phyloP scores from a whole-genome alignment of 2,797 vertebrate genomes.

The Bovichtus variegatus region DNA sequence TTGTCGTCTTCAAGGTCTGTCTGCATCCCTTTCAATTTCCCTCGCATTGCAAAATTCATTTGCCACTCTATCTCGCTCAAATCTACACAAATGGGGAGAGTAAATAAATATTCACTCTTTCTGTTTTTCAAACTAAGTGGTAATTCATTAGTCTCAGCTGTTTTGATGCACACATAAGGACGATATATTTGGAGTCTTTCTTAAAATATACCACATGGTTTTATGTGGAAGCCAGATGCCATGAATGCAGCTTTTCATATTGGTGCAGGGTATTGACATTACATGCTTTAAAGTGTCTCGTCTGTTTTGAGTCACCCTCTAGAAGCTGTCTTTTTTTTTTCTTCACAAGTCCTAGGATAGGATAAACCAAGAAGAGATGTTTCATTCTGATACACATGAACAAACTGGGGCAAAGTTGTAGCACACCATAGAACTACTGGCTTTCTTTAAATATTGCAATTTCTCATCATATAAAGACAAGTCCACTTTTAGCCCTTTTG shows the following conservation, averaged over 20 bases:
- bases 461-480: constrained; percentile 15
- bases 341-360: constrained; percentile 9
- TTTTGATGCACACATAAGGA: constrained; percentile 1
- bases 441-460: not conserved
- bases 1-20: not conserved
- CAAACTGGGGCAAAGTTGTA: constrained; percentile 18
- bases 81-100: not conserved
- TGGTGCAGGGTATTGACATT: not conserved
- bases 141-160: constrained; percentile 5
- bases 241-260: not conserved
- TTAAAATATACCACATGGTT: constrained; percentile 6
- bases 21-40: not conserved
- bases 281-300: constrained; percentile 4
- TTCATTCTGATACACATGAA: constrained; percentile 28
- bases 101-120: not conserved
- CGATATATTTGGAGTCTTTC: constrained; percentile 9
- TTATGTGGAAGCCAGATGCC: not conserved
- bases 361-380: constrained; percentile 12
- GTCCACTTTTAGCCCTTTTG: constrained; percentile 23
- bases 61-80: not conserved
- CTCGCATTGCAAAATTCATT: constrained; percentile 6
- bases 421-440: constrained; percentile 20
- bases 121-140: constrained; percentile 17
- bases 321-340: not conserved
- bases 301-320: constrained; percentile 3